Base-by-base conservation (phyloP, 2,113 vertebrate species). In the Embiotoca jacksoni region DNA sequence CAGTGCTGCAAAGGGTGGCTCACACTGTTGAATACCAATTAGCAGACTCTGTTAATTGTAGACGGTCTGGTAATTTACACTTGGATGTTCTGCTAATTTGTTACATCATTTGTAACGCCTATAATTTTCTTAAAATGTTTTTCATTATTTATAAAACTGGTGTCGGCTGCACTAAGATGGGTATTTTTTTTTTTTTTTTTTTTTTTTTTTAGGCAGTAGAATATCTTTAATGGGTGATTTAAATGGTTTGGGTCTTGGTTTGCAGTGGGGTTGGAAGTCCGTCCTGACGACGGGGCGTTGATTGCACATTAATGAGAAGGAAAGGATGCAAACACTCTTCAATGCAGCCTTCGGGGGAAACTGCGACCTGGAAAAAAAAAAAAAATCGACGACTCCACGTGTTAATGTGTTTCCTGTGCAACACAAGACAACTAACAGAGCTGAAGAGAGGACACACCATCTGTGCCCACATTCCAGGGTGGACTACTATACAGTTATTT, bases 351-450 rank as follows among this genome's bases (percentile, higher is more conserved):
- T 64, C 36, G 35, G 49, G 77, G 83, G 55, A 70, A 23, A 70
- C 47, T 16, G 32, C 3, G 44, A 69, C 49, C 65, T 77, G 69
- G 47, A 81, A 85, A 72, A 82, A 72, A 85, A 72, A 82, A 72
- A n/a, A n/a, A 70, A 54, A 23, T 23, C 23, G n/a, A 46, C 49
- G 32, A 72, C 81, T 78, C 61, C 54, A 23, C 46, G 70, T 66
- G 70, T 72, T 79, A 82, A 84, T 82, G 75, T 65, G 59, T 62
- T 72, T 69, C 58, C 67, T 53, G 54, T 53, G 55, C 35, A 69
- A 52, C 59, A 62, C 50, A 44, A 70, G 61, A 78, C 70, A 62
- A 36, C 41, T 4, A 63, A 67, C 70, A 68, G 55, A 66, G 62
- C 46, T 11, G 35, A 1, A 46, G 63, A 69, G 37, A 80, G 37